A percentile compares a stretch with the other conserved stretches of the same genome.
Conservation (phyloP, 2,888 invertebrate species). For the Serrognathus titanus region DNA sequence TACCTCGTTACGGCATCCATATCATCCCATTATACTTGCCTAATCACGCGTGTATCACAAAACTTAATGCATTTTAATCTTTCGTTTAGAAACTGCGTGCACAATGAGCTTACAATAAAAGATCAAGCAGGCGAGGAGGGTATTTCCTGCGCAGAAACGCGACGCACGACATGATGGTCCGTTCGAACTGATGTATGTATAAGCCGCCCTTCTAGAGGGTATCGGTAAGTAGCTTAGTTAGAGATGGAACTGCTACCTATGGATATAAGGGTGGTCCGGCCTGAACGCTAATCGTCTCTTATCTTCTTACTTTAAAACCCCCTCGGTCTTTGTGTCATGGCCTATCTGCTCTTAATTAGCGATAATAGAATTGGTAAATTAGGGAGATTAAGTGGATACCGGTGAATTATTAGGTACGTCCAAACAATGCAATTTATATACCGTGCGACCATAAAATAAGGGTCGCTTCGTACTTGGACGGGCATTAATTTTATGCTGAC, state of each 20-base stretch:
- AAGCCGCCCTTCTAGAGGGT: neutral
- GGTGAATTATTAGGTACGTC: no score
- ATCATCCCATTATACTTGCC: neutral
- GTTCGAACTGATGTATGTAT: no score
- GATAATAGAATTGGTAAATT: slow-evolving; percentile 22
- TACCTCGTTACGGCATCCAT: slow-evolving; percentile 1
- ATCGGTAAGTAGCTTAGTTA: slow-evolving; percentile 21
- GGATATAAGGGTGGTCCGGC: slow-evolving; percentile 23
- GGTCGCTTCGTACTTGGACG: neutral
- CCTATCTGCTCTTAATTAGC: slow-evolving; percentile 20
- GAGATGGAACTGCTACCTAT: slow-evolving; percentile 1
- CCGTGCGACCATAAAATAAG: no score
- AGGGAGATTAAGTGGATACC: slow-evolving; percentile 7
- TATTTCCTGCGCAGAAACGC: no score
- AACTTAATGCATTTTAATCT: slow-evolving; percentile 8
- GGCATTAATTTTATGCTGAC: neutral
- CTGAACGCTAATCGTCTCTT: slow-evolving; percentile 22
- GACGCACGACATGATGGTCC: no score
- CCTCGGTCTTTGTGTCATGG: slow-evolving; percentile 21
- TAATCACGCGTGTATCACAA: slow-evolving; percentile 2
- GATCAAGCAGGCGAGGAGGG: neutral
- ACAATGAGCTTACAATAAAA: slow-evolving; percentile 1
- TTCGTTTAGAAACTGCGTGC: neutral
- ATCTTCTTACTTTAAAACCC: slow-evolving; percentile 22
- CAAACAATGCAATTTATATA: no score